These are phyloP conservation scores for Corythornis vintsioides DNA, from an alignment of 2,113 vertebrate species.

Conservation along the genomic window DNA sequence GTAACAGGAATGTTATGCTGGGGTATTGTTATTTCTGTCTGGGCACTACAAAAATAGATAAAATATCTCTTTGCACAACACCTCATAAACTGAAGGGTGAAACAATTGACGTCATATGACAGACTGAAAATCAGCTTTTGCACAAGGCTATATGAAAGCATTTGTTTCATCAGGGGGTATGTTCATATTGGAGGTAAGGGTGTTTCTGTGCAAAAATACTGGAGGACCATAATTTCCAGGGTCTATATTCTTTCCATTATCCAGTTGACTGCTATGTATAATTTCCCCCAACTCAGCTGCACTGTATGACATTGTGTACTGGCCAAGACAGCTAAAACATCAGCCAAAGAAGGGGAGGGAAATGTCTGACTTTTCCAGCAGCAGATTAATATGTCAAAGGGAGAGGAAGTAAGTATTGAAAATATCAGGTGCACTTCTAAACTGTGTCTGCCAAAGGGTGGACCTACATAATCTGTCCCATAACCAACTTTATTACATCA, in stretches of 20 bases:
- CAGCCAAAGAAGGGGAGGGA: slow-evolving; percentile 8
- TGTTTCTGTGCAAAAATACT: background rate
- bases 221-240: background rate
- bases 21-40: background rate
- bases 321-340: background rate
- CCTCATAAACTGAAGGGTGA: background rate
- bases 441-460: slow-evolving; percentile 3
- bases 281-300: background rate
- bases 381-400: background rate
- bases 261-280: background rate
- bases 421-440: background rate
- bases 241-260: background rate
- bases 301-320: background rate
- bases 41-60: background rate
- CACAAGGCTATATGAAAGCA: background rate
- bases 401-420: background rate
- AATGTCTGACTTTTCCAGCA: background rate
- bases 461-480: background rate
- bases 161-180: background rate
- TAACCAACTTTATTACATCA: background rate
- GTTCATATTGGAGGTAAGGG: background rate
- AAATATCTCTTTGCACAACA: background rate
- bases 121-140: background rate
- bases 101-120: rapidly evolving
- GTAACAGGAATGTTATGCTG: background rate